phyloP scores from a whole-genome alignment of 2,797 vertebrate genomes.

The Bovichtus variegatus region DNA sequence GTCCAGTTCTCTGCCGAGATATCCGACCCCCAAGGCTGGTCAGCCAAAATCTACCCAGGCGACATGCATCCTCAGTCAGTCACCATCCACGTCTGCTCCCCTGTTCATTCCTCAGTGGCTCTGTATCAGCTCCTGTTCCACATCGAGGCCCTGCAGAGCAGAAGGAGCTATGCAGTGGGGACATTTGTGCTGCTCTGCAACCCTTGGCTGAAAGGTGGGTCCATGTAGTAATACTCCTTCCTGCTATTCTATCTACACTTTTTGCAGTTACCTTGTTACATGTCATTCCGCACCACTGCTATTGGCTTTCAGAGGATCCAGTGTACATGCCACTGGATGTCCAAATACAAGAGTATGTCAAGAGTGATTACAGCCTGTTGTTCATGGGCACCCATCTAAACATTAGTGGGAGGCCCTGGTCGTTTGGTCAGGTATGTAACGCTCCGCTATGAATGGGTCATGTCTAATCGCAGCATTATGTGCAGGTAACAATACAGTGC shows the following conservation, averaged over 20 bases:
- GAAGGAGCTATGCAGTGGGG: slow-evolving; percentile 44
- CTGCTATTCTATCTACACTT: background rate
- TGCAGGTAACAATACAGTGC: background rate
- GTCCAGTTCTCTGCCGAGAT: slow-evolving; percentile 25
- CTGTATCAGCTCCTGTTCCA: slow-evolving; percentile 66
- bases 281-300: background rate
- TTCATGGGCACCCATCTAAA: slow-evolving; percentile 67
- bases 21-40: slow-evolving; percentile 43
- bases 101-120: slow-evolving; percentile 66
- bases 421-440: slow-evolving; percentile 73
- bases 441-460: background rate
- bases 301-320: slow-evolving; percentile 63
- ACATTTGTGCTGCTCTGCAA: slow-evolving; percentile 77
- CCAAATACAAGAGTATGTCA: slow-evolving; percentile 75
- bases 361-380: slow-evolving; percentile 72
- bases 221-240: background rate
- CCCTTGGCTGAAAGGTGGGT: slow-evolving; percentile 75
- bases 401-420: slow-evolving; percentile 65
- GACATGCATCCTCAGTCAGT: slow-evolving; percentile 29
- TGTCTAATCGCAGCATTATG: background rate
- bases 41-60: slow-evolving; percentile 49
- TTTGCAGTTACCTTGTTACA: background rate
- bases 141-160: background rate
- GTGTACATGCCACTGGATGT: slow-evolving; percentile 70
- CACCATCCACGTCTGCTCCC: slow-evolving; percentile 66